These are phyloP conservation scores for Dolomedes plantarius DNA, from an alignment of 2,888 invertebrate species.

Conservation along the genomic window DNA sequence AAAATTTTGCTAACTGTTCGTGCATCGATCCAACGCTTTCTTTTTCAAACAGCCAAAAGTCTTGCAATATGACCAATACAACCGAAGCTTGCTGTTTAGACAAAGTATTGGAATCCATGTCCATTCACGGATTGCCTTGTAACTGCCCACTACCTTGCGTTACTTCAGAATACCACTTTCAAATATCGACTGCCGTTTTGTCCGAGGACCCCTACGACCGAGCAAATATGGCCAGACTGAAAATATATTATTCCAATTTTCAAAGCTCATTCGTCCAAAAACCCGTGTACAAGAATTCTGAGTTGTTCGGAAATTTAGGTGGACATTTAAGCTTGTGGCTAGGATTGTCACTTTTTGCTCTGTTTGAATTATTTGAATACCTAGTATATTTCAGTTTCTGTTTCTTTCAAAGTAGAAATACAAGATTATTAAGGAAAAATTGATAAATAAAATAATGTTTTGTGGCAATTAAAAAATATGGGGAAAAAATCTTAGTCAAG, in stretches of 20 bases:
- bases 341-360: not conserved
- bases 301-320: not conserved
- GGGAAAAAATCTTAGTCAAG: no score
- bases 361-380: not conserved
- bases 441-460: no score
- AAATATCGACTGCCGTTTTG: not conserved
- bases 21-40: constrained; percentile 31
- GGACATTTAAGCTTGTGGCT: not conserved
- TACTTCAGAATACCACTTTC: not conserved
- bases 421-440: no score
- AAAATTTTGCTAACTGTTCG: constrained; percentile 4
- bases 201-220: not conserved
- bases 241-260: not conserved
- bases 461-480: no score
- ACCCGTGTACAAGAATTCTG: not conserved
- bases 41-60: not conserved
- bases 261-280: not conserved
- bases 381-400: not conserved
- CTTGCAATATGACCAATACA: not conserved
- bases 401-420: no score
- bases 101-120: not conserved
- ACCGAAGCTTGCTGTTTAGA: constrained; percentile 23
- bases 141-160: constrained; percentile 35
- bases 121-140: not conserved
- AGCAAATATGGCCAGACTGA: not conserved